Evolutionary conservation across 2,888 invertebrate species (phyloP).

Genomic region (Patella caerulea): DNA sequence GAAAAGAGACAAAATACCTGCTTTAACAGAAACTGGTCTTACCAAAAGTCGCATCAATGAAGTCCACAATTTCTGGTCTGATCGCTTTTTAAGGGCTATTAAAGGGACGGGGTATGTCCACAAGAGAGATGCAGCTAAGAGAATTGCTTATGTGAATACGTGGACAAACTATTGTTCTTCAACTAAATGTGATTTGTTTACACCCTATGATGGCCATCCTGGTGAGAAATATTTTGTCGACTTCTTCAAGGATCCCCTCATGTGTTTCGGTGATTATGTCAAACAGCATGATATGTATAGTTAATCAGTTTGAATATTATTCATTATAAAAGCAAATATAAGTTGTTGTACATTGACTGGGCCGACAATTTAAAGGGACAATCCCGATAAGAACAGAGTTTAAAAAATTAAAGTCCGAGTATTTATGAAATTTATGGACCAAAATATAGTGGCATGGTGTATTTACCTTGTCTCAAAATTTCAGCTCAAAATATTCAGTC

Average conservation of each 20-base stretch:
- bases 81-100: conserved; percentile 31
- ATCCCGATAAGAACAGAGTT: no score
- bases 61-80: conserved; percentile 32
- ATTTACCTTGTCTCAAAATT: no score
- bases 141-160: conserved; percentile 30
- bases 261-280: neutral
- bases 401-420: no score
- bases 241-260: conserved; percentile 31
- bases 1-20: conserved; percentile 33
- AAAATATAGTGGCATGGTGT: no score
- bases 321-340: no score
- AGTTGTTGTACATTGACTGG: no score
- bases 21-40: conserved; percentile 36
- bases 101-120: conserved; percentile 19
- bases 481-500: no score
- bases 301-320: neutral
- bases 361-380: no score
- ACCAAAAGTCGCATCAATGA: neutral
- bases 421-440: no score
- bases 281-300: neutral
- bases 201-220: conserved; percentile 31
- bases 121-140: neutral
- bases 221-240: conserved; percentile 27
- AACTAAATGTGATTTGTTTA: conserved; percentile 4
- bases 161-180: conserved; percentile 34